These are phyloP conservation scores for Xylota segnis DNA, from an alignment of 2,888 invertebrate species.

Conservation along the genomic window DNA sequence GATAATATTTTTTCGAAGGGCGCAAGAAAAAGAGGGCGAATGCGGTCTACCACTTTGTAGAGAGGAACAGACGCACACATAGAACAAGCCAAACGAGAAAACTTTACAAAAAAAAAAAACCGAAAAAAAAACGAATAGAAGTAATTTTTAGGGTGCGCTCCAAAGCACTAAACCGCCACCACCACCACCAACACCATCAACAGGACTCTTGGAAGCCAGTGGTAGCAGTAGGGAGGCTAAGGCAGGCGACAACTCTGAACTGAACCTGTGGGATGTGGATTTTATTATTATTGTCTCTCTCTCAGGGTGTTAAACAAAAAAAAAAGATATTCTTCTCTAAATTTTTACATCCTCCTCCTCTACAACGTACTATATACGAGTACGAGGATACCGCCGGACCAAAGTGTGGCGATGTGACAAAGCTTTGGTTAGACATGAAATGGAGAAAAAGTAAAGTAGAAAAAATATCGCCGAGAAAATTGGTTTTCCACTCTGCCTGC, in stretches of 20 bases:
- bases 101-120: conserved; percentile 51
- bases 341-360: conserved; percentile 50
- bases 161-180: conserved; percentile 46
- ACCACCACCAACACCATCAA: neutral
- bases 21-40: conserved; percentile 47
- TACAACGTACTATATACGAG: no score
- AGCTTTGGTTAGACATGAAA: conserved; percentile 33
- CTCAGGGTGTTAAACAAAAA: conserved; percentile 43
- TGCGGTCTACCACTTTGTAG: conserved; percentile 52
- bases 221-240: conserved; percentile 8
- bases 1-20: conserved; percentile 55
- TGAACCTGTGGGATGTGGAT: conserved; percentile 71
- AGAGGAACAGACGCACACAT: conserved; percentile 1
- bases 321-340: conserved; percentile 39
- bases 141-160: conserved; percentile 50
- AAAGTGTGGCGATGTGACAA: conserved; percentile 59
- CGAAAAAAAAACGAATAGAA: conserved; percentile 13
- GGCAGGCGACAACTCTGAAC: conserved; percentile 35
- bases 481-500: conserved; percentile 66
- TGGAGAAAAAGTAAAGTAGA: conserved; percentile 51
- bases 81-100: conserved; percentile 48
- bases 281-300: conserved; percentile 72
- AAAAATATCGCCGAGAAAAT: conserved; percentile 70
- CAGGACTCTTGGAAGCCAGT: neutral
- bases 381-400: conserved; percentile 14